A percentile compares a stretch with the other conserved stretches of the same genome.
Conservation (phyloP, 2,797 vertebrate species). For the Myioborus melanocephalus region DNA sequence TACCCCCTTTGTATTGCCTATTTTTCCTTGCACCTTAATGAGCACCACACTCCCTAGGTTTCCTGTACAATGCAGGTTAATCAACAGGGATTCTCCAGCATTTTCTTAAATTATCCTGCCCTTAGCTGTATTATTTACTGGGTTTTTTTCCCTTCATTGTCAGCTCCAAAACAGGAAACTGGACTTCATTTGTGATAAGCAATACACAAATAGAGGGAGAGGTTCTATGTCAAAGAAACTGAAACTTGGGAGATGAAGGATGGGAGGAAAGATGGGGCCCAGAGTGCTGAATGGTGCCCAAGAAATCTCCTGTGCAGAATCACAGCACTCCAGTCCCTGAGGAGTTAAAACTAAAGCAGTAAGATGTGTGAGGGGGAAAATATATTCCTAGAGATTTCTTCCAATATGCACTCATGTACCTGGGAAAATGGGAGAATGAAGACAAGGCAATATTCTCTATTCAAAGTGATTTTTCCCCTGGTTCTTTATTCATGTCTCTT, state of each 20-base stretch:
- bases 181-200: background rate
- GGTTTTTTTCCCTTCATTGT: background rate
- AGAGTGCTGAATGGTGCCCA: no score
- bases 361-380: background rate
- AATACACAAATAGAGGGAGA: background rate
- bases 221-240: background rate
- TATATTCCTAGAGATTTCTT: background rate
- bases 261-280: background rate
- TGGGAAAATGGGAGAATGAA: background rate
- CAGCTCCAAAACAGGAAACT: background rate
- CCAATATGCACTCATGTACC: background rate
- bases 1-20: background rate
- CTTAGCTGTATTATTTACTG: background rate
- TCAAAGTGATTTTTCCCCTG: background rate
- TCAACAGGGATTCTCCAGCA: background rate
- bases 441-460: background rate
- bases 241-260: background rate
- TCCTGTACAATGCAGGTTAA: background rate
- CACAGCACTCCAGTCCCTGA: background rate
- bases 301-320: background rate
- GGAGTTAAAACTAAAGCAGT: background rate
- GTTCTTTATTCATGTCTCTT: background rate
- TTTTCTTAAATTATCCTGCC: background rate
- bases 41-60: background rate
- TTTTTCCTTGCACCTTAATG: background rate